phyloP scores from a whole-genome alignment of 2,113 vertebrate species.

The Cottus gobio region DNA sequence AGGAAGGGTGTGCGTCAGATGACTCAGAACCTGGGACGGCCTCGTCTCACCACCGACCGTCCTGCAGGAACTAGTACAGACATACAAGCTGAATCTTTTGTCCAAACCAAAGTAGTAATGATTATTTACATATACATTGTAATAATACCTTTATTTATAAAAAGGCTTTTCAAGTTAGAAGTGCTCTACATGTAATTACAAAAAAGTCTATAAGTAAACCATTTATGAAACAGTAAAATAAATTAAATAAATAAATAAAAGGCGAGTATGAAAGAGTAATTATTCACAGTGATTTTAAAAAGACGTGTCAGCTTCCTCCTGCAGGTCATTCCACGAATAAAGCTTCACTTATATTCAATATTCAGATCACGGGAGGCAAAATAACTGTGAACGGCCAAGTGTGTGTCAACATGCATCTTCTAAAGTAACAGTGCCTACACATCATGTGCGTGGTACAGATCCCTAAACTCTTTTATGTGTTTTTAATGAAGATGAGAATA shows the following conservation, averaged over 20 bases:
- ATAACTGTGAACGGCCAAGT: neutral
- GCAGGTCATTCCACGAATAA: neutral
- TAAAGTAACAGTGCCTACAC: no score
- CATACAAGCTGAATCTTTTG: neutral
- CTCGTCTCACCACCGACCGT: neutral
- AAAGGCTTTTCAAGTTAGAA: neutral
- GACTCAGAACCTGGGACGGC: slow-evolving; percentile 38
- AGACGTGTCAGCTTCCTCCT: neutral
- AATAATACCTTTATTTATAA: neutral
- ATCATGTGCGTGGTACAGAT: no score
- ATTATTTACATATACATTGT: neutral
- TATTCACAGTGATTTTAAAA: neutral
- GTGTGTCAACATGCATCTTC: neutral
- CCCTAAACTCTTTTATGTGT: neutral
- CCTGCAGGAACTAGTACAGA: neutral
- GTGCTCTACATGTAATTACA: neutral
- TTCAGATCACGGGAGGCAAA: neutral
- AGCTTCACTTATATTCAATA: neutral
- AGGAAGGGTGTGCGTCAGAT: slow-evolving; percentile 32
- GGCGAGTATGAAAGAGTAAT: neutral
- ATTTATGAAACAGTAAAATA: neutral
- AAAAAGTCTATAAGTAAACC: neutral
- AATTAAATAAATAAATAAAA: neutral
- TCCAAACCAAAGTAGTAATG: no score
- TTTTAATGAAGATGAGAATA: neutral